A percentile compares a stretch with the other conserved stretches of the same genome.
These are phyloP conservation scores for Drosophila auraria DNA, from an alignment of 1,140 invertebrate genomes.

Conservation along the genomic window DNA sequence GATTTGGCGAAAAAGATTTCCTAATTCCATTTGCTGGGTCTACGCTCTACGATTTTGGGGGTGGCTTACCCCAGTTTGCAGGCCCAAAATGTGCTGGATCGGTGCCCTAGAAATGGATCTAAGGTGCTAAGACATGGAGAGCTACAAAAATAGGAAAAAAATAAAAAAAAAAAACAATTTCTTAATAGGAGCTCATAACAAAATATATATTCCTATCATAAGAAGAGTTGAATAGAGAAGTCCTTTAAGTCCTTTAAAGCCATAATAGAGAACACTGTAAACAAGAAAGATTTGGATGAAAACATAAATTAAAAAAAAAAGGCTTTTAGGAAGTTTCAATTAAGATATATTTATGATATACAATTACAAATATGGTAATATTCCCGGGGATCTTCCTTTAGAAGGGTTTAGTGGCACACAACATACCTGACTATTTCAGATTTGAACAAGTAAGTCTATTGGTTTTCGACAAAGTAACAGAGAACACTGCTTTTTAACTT, in stretches of 20 bases:
- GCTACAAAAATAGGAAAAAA: too few species aligned
- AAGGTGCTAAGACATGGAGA: background rate
- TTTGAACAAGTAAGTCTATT: too few species aligned
- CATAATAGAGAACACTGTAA: background rate
- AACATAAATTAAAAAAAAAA: background rate
- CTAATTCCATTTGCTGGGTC: conserved; percentile 77
- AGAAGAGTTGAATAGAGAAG: background rate
- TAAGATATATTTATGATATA: background rate
- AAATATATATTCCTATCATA: background rate
- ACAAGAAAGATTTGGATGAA: background rate
- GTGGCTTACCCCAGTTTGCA: conserved; percentile 26
- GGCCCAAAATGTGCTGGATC: conserved; percentile 24
- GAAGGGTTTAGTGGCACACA: background rate
- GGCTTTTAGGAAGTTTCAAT: too few species aligned
- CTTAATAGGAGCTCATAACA: too few species aligned
- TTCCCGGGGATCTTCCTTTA: background rate
- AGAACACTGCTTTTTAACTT: background rate
- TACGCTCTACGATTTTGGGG: conserved; percentile 34
- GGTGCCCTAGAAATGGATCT: conserved; percentile 9
- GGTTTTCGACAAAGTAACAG: too few species aligned
- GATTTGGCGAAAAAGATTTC: conserved; percentile 79
- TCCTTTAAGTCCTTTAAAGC: background rate
- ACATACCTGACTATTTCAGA: too few species aligned
- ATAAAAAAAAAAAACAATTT: too few species aligned
- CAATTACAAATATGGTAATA: background rate